Evolutionary conservation across 2,113 vertebrate genomes (phyloP).

Genomic region (Brachypodius melanocephalos): DNA sequence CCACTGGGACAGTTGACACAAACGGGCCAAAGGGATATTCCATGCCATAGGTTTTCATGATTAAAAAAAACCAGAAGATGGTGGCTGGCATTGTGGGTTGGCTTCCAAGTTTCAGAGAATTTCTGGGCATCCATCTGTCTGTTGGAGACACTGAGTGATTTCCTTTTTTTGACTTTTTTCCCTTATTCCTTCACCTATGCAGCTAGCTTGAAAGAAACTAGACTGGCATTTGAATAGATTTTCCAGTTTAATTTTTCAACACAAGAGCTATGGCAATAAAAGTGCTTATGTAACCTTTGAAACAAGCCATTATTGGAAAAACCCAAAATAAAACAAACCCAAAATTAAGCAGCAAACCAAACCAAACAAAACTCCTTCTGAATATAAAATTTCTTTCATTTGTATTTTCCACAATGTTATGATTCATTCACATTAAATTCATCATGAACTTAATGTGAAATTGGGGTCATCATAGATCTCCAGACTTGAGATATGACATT

Average conservation of each 20-base stretch:
- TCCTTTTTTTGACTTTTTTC: neutral
- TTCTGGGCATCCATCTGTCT: neutral
- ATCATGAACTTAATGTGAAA: neutral
- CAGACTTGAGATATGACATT: neutral
- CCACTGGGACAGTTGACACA: neutral
- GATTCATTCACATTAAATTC: neutral
- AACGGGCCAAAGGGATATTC: neutral
- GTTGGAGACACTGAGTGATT: neutral
- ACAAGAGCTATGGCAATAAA: neutral
- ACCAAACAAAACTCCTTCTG: neutral
- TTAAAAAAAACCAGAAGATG: neutral
- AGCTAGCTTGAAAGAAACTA: neutral
- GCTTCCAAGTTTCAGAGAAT: neutral
- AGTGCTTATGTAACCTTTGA: neutral
- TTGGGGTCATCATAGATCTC: neutral
- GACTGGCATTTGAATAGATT: neutral
- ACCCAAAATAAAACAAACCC: accelerated
- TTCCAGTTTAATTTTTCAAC: neutral
- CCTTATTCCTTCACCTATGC: neutral
- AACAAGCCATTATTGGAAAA: neutral
- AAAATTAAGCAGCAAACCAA: neutral
- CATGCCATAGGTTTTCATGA: neutral
- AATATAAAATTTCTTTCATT: neutral
- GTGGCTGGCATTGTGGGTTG: accelerated
- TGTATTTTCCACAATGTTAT: neutral